phyloP scores from a whole-genome alignment of 2,113 vertebrate species.

The Periophthalmus modestus region DNA sequence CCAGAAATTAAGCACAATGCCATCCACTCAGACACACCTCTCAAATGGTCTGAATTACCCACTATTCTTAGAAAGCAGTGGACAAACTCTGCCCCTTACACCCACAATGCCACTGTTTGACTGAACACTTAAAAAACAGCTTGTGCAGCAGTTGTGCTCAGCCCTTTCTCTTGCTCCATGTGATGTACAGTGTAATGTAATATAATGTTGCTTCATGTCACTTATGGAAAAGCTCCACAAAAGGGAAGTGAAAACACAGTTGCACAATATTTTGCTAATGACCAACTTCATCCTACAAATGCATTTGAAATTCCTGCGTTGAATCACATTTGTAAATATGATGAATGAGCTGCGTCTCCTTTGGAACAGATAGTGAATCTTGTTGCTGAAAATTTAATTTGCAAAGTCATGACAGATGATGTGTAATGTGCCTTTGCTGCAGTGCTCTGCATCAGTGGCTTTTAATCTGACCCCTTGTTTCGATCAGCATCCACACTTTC shows the following conservation, averaged over 20 bases:
- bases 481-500: not conserved
- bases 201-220: not conserved
- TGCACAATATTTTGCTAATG: not conserved
- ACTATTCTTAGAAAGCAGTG: not conserved
- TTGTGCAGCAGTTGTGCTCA: not conserved
- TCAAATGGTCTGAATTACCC: not conserved
- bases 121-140: not conserved
- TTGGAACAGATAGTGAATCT: not conserved
- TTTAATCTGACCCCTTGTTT: not conserved
- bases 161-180: not conserved
- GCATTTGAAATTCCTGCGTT: not conserved
- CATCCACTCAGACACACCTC: not conserved
- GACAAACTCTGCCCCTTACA: not conserved
- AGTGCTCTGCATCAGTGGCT: constrained; percentile 15
- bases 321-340: not conserved
- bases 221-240: not conserved
- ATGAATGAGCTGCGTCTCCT: not conserved
- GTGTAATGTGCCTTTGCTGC: constrained; percentile 18
- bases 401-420: constrained; percentile 16
- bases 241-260: not conserved
- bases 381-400: constrained; percentile 13
- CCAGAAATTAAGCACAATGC: not conserved
- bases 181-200: not conserved
- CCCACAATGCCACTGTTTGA: not conserved
- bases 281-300: not conserved